These are phyloP conservation scores for Myanophis thanlyinensis DNA, from an alignment of 2,113 vertebrate species.

Conservation along the genomic window DNA sequence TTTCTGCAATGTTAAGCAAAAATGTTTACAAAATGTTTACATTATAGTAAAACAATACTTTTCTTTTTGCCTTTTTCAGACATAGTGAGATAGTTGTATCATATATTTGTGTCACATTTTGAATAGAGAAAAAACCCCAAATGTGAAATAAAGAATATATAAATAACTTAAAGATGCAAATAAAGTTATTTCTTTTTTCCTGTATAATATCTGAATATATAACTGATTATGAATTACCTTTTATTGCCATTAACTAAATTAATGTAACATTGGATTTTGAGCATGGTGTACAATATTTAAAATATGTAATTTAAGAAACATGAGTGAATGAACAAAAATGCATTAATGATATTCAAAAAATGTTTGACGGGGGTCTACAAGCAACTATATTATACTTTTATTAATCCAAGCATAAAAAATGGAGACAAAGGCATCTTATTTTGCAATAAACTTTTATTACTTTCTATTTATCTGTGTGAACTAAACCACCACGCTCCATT, in stretches of 20 bases:
- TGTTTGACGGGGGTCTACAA: not conserved
- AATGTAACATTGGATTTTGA: not conserved
- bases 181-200: not conserved
- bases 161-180: not conserved
- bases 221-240: not conserved
- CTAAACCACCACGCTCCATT: slow-evolving; percentile 42
- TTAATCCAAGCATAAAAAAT: not conserved
- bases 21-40: not conserved
- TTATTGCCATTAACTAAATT: not conserved
- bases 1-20: not conserved
- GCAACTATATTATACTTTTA: not conserved
- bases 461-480: slow-evolving; percentile 27
- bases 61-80: not conserved
- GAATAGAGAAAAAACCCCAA: not conserved
- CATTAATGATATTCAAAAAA: not conserved
- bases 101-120: not conserved
- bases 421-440: not conserved
- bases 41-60: not conserved
- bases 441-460: slow-evolving; percentile 34
- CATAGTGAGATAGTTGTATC: not conserved
- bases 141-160: not conserved
- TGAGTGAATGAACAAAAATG: not conserved
- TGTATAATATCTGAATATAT: not conserved
- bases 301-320: not conserved
- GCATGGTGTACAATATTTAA: not conserved